Conservation (phyloP, 2,888 invertebrate genomes). For the Gari tellinella region DNA sequence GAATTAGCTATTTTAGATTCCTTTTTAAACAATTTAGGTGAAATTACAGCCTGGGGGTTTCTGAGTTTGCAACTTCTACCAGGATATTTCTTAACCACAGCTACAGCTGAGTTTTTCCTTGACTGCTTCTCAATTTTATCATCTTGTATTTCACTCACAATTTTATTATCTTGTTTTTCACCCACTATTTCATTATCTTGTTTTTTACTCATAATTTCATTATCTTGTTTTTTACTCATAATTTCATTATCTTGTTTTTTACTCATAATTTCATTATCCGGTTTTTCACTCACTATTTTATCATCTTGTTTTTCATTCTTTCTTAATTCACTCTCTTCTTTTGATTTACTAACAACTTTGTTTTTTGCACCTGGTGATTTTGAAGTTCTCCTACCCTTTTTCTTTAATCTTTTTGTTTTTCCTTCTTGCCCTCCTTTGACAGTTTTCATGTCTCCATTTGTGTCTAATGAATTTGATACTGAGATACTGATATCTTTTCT, state of each 20-base stretch:
- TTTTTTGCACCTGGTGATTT: no score
- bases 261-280: neutral
- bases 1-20: neutral
- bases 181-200: neutral
- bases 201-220: neutral
- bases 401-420: no score
- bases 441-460: no score
- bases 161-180: neutral
- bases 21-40: conserved; percentile 4
- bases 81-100: conserved; percentile 52
- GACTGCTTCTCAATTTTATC: neutral
- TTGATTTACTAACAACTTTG: no score
- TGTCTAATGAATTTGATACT: no score
- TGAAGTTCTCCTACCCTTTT: no score
- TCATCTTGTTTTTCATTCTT: no score
- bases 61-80: conserved; percentile 53
- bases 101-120: neutral
- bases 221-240: neutral
- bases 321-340: no score
- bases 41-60: conserved; percentile 5
- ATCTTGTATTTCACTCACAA: neutral
- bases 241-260: neutral
- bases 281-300: neutral
- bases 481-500: no score
- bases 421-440: no score